A percentile compares a stretch with the other conserved stretches of the same genome.
phyloP scores from a whole-genome alignment of 2,113 vertebrate genomes.

The Accipiter virgatus region DNA sequence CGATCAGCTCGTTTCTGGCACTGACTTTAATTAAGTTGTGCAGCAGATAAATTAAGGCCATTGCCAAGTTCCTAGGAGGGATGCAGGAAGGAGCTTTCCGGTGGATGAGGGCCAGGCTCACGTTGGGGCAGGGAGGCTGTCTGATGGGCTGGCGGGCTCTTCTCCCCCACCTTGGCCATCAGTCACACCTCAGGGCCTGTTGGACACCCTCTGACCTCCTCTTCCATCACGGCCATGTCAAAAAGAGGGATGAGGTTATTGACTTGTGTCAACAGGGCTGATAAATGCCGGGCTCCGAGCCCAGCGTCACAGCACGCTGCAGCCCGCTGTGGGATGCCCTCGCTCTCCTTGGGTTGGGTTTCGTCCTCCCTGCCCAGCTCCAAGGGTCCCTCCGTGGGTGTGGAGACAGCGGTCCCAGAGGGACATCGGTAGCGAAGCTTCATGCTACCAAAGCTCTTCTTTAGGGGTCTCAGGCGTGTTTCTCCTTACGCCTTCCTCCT shows the following conservation, averaged over 20 bases:
- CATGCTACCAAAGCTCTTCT: background rate
- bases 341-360: accelerated
- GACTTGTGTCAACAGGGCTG: background rate
- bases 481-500: background rate
- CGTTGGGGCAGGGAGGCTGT: accelerated
- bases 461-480: background rate
- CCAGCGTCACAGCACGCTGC: background rate
- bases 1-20: background rate
- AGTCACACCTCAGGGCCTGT: background rate
- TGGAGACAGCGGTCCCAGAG: background rate
- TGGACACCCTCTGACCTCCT: background rate
- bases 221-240: background rate
- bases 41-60: conserved; percentile 23
- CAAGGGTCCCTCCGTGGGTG: accelerated
- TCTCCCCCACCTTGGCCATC: background rate
- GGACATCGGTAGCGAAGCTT: too few species aligned
- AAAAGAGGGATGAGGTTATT: background rate
- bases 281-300: background rate
- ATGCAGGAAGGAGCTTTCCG: background rate
- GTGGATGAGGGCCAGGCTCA: background rate
- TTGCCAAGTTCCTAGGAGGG: background rate
- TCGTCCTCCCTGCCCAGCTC: background rate
- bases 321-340: background rate
- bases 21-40: conserved; percentile 46
- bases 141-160: background rate